These are phyloP conservation scores for Schizopygopsis malacanthus DNA, from an alignment of 2,797 vertebrate species.

Conservation along the genomic window DNA sequence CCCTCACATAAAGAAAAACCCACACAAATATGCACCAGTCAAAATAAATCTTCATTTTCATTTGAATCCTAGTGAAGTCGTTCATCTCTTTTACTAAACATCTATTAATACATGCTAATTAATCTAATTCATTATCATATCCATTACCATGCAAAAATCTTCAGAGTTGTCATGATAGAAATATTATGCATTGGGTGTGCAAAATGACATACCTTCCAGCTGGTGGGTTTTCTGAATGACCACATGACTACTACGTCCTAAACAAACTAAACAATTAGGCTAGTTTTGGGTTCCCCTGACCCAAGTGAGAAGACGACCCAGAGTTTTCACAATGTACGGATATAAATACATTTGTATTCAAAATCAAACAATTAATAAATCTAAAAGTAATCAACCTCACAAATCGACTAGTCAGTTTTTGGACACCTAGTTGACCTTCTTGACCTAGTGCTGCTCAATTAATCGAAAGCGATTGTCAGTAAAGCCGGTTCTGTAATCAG, in stretches of 20 bases:
- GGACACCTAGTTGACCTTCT: background rate
- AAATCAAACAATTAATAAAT: background rate
- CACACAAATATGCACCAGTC: conserved; percentile 30
- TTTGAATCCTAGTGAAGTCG: background rate
- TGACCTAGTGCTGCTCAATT: no score
- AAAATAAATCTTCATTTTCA: background rate
- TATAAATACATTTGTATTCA: background rate
- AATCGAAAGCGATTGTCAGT: no score
- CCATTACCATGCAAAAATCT: no score
- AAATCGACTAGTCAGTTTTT: background rate
- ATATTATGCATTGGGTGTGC: background rate
- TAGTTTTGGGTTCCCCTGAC: background rate
- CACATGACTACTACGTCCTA: background rate
- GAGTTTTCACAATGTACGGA: background rate
- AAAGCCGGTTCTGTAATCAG: no score
- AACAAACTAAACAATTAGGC: background rate
- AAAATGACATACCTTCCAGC: background rate
- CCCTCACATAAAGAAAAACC: conserved; percentile 43
- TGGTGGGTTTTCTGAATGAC: background rate
- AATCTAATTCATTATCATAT: no score
- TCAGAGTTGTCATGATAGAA: no score
- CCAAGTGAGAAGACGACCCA: background rate
- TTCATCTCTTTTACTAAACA: background rate
- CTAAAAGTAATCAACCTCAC: background rate
- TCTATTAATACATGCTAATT: background rate